Conservation (phyloP, 1,140 invertebrate species). For the Pogonus chalceus region DNA sequence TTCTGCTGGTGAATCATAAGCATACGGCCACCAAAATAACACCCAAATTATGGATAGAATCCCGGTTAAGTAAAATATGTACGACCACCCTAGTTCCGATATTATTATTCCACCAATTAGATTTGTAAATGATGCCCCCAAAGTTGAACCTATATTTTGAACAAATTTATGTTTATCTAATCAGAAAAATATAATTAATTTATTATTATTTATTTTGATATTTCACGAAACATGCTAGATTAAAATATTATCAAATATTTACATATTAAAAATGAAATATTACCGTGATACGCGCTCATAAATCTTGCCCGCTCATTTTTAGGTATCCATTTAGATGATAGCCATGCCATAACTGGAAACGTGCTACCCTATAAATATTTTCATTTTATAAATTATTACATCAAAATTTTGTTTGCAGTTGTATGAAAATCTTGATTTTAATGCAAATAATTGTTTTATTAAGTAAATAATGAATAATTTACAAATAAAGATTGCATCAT, state of each 20-base stretch:
- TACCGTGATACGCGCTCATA: not conserved
- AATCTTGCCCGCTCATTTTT: not conserved
- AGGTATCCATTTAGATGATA: not conserved
- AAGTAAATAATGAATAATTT: no score
- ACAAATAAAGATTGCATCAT: no score
- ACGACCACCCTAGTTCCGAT: not conserved
- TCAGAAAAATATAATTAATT: not conserved
- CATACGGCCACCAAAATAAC: not conserved
- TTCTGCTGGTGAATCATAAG: not conserved
- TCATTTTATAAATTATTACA: no score
- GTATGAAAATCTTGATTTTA: no score
- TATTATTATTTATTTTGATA: no score
- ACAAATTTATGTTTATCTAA: no score
- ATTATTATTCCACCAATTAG: not conserved
- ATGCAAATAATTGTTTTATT: no score
- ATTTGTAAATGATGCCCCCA: not conserved
- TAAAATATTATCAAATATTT: no score
- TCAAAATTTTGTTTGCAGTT: no score
- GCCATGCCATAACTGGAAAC: not conserved
- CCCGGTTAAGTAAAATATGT: not conserved
- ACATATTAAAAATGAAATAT: not conserved
- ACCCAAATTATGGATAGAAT: not conserved
- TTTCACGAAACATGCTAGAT: no score
- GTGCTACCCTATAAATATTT: not conserved
- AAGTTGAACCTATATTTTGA: not conserved